Evolutionary conservation across 2,113 vertebrate genomes (phyloP).

Genomic region (Holacanthus passer): DNA sequence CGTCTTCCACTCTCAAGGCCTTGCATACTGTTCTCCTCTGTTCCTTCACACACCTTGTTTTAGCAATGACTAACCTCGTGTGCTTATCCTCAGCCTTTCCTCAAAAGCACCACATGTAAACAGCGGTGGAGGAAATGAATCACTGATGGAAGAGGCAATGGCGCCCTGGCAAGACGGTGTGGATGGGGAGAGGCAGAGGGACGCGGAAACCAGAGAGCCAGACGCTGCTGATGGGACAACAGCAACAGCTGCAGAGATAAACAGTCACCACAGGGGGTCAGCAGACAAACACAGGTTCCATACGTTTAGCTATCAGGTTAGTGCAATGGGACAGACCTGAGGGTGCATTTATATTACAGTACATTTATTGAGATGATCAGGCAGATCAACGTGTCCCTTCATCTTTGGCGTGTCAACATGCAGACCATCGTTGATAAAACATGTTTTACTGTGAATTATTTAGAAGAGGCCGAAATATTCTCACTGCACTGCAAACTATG

Average conservation of each 20-base stretch:
- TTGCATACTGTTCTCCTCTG: neutral
- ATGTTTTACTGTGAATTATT: neutral
- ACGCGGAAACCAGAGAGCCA: constrained; percentile 59
- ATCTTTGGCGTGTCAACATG: neutral
- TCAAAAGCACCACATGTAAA: constrained; percentile 51
- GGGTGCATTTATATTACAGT: too few species aligned
- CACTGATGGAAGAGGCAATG: constrained; percentile 53
- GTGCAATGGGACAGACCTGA: neutral
- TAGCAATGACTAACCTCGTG: constrained; percentile 26
- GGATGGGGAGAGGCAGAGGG: constrained; percentile 58
- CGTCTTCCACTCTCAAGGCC: neutral
- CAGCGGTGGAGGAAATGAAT: constrained; percentile 49
- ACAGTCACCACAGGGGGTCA: constrained; percentile 69
- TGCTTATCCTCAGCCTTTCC: constrained; percentile 52
- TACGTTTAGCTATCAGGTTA: constrained; percentile 76
- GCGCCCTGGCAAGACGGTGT: constrained; percentile 22
- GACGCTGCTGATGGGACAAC: constrained; percentile 45
- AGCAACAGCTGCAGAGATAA: constrained; percentile 64
- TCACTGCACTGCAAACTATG: neutral
- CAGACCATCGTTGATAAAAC: neutral
- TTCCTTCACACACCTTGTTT: constrained; percentile 3
- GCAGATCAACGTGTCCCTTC: neutral
- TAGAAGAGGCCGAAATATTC: neutral
- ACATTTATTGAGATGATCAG: too few species aligned
- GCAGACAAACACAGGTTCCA: constrained; percentile 77